phyloP scores from a whole-genome alignment of 1,140 invertebrate species.

The Drosophila pandora region DNA sequence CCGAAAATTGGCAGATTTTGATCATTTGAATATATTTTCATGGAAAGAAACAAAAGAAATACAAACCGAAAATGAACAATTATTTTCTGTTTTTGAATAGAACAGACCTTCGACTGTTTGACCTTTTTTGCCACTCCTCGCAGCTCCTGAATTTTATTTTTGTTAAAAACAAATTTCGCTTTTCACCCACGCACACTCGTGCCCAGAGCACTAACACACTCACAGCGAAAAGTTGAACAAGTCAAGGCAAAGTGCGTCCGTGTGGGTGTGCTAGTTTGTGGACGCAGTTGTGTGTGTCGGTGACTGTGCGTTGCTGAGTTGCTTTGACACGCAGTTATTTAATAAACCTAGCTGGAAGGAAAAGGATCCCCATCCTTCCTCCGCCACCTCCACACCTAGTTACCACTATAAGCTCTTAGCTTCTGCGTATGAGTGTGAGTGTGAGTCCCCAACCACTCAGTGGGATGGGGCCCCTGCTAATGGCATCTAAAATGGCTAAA shows the following conservation, averaged over 20 bases:
- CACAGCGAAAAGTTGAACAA: conserved; percentile 54
- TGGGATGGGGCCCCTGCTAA: conserved; percentile 45
- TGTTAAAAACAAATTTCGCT: conserved; percentile 65
- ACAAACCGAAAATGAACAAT: background rate
- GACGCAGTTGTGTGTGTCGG: conserved; percentile 6
- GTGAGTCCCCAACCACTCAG: too few relatives aligned
- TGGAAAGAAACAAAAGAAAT: background rate
- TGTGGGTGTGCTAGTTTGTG: conserved; percentile 37
- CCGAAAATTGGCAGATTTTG: too few relatives aligned
- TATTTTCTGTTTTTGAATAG: background rate
- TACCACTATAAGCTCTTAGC: conserved; percentile 21
- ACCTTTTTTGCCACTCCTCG: background rate
- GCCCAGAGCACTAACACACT: conserved; percentile 5
- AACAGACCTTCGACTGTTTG: too few relatives aligned
- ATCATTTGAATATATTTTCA: too few relatives aligned
- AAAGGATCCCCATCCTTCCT: background rate
- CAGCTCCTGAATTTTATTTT: conserved; percentile 10
- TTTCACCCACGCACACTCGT: conserved; percentile 40
- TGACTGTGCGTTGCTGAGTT: conserved; percentile 23
- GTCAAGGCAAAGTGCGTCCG: conserved; percentile 38
- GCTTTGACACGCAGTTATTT: conserved; percentile 79
- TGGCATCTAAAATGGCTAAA: conserved; percentile 81
- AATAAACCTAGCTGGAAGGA: conserved; percentile 66
- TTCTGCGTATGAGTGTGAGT: conserved; percentile 23
- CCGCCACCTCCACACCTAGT: background rate